These are phyloP conservation scores for Aleiodes alternator DNA, from an alignment of 2,888 invertebrate genomes.

Conservation along the genomic window DNA sequence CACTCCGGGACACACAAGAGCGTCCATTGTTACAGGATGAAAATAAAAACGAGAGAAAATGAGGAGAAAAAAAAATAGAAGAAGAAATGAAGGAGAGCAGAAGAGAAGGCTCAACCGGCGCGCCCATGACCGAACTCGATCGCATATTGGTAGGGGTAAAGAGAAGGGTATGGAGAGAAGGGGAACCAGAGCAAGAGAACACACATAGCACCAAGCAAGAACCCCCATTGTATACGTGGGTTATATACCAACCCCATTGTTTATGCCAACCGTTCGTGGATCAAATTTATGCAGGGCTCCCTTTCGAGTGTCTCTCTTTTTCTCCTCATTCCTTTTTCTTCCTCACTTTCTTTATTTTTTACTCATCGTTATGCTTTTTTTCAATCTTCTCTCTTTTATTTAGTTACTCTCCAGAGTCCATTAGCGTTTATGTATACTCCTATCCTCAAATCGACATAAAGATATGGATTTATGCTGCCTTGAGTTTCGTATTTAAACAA, in stretches of 20 bases:
- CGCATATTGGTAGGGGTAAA: conserved; percentile 30
- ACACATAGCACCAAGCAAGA: conserved; percentile 22
- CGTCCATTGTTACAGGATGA: conserved; percentile 59
- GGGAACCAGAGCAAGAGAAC: too few species aligned
- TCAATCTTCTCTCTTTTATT: conserved; percentile 14
- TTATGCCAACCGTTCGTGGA: conserved; percentile 61
- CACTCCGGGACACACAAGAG: conserved; percentile 51
- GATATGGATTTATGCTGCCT: conserved; percentile 42
- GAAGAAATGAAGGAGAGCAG: conserved; percentile 36
- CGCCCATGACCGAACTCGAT: conserved; percentile 53
- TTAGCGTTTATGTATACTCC: conserved; percentile 40
- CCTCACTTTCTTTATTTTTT: conserved; percentile 15
- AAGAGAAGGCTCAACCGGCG: conserved; percentile 51
- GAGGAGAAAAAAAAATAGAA: conserved; percentile 30
- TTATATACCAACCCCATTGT: conserved; percentile 63
- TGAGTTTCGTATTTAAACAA: conserved; percentile 9
- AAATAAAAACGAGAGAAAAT: conserved; percentile 53
- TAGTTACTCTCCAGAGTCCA: conserved; percentile 36
- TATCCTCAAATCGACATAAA: conserved; percentile 45
- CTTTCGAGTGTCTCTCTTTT: conserved; percentile 55
- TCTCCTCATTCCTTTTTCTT: conserved; percentile 14
- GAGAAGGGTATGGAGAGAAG: neutral
- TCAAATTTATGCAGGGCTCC: conserved; percentile 63
- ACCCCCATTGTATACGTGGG: conserved; percentile 62
- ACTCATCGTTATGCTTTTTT: conserved; percentile 3